Evolutionary conservation across 2,888 invertebrate genomes (phyloP).

Genomic region (Callinectes sapidus): DNA sequence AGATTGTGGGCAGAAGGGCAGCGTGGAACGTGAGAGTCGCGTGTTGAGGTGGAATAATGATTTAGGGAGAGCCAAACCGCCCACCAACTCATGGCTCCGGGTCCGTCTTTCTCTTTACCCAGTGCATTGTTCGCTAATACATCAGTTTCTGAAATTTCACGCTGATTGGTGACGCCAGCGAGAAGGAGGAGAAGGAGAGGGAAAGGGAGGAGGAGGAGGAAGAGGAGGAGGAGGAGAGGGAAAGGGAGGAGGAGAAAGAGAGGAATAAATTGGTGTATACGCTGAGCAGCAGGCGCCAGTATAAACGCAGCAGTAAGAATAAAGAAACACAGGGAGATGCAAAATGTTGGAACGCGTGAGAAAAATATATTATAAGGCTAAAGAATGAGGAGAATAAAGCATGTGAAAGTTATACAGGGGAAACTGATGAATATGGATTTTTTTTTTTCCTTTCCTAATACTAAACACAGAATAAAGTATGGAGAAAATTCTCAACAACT

Average conservation of each 20-base stretch:
- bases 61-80: background rate
- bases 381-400: too few relatives aligned
- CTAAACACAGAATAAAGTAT: too few relatives aligned
- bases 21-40: background rate
- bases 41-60: background rate
- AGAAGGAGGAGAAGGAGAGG: too few relatives aligned
- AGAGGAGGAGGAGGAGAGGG: too few relatives aligned
- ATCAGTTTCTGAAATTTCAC: background rate
- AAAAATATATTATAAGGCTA: background rate
- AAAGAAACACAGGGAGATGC: background rate
- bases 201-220: constrained; percentile 6
- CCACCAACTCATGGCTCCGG: background rate
- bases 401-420: background rate
- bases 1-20: background rate
- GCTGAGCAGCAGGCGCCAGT: background rate
- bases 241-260: background rate
- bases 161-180: background rate
- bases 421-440: background rate
- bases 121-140: background rate
- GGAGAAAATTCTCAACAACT: too few relatives aligned
- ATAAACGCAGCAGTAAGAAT: background rate
- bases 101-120: background rate
- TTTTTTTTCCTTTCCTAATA: too few relatives aligned
- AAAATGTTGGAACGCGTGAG: background rate
- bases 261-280: background rate